These are phyloP conservation scores for Melanophora roralis DNA, from an alignment of 2,888 invertebrate species.

Conservation along the genomic window DNA sequence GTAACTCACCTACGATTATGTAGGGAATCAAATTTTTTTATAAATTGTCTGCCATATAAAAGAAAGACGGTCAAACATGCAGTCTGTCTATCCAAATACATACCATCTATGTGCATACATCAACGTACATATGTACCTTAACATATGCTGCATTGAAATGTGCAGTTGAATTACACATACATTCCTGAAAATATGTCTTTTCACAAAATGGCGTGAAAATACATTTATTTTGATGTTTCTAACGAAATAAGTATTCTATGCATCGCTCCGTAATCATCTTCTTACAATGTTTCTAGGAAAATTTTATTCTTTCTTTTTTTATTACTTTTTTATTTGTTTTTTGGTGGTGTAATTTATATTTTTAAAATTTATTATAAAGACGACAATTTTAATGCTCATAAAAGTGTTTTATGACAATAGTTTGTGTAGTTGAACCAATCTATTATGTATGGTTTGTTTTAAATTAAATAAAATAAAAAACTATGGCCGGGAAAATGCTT, in stretches of 20 bases:
- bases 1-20: too few relatives aligned
- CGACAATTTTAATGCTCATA: not conserved
- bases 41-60: conserved; percentile 22
- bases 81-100: not conserved
- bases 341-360: not conserved
- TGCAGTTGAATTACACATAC: too few relatives aligned
- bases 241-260: not conserved
- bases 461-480: too few relatives aligned
- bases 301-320: not conserved
- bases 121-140: not conserved
- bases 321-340: not conserved
- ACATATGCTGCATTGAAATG: too few relatives aligned
- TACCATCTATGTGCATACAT: not conserved
- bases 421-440: too few relatives aligned
- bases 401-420: not conserved
- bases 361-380: not conserved
- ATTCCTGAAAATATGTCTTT: not conserved
- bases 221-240: conserved; percentile 24
- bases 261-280: not conserved
- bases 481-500: too few relatives aligned
- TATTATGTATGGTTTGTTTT: not conserved
- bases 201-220: conserved; percentile 49
- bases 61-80: not conserved
- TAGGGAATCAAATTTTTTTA: too few relatives aligned
- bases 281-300: not conserved